Conservation (phyloP, 2,888 invertebrate genomes). For the Miltochrista miniata region DNA sequence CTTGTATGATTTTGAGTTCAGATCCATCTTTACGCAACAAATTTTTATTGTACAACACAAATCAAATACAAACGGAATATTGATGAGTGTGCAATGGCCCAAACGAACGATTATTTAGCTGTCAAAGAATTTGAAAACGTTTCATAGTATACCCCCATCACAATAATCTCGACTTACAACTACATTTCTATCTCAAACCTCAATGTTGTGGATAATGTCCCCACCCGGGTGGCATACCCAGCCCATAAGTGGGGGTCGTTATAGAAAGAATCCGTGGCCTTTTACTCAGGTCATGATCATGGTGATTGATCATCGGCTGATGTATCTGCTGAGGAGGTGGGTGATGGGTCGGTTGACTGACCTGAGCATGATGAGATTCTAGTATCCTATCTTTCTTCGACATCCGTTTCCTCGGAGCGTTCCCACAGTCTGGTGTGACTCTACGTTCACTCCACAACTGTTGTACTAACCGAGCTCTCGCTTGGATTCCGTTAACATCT, state of each 20-base stretch:
- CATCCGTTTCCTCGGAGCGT: constrained; percentile 58
- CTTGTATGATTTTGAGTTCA: too few species aligned
- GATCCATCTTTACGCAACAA: too few species aligned
- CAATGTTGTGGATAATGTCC: constrained; percentile 71
- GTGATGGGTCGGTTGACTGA: constrained; percentile 5
- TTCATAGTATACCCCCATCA: too few species aligned
- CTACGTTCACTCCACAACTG: constrained; percentile 66
- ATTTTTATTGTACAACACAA: too few species aligned
- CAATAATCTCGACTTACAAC: too few species aligned
- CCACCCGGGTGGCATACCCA: constrained; percentile 66
- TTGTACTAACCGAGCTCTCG: constrained; percentile 55
- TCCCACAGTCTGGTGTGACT: constrained; percentile 50
- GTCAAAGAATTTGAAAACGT: too few species aligned
- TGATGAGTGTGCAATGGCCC: too few species aligned
- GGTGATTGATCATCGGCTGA: constrained; percentile 35
- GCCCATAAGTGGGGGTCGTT: constrained; percentile 55
- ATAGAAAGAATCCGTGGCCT: constrained; percentile 61
- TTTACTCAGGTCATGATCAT: constrained; percentile 65
- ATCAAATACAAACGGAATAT: too few species aligned
- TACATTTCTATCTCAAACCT: neutral
- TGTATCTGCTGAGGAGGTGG: constrained; percentile 26
- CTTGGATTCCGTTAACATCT: constrained; percentile 52
- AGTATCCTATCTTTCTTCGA: constrained; percentile 61
- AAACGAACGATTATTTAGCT: too few species aligned
- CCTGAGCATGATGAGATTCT: constrained; percentile 41